Evolutionary conservation across 2,888 invertebrate genomes (phyloP), one percentile per base, ranked within the genome.

Genomic region (Lithophane socia): DNA sequence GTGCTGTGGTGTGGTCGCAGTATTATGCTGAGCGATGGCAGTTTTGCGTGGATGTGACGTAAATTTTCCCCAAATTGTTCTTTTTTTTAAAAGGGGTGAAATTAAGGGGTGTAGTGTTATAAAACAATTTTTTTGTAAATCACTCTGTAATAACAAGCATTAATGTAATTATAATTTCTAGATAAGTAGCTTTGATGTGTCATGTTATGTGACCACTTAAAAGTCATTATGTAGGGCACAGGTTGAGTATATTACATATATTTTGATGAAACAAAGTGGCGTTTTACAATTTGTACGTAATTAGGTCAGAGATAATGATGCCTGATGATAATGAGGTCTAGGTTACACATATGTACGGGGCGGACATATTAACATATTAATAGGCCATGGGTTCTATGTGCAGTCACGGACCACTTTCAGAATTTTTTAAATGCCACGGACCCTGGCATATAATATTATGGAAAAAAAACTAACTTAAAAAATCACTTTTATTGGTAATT

Each of bases 241-340:
- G 44, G n/a, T 52, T 47, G 12, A 16, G 10, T 52, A 9, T 49
- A 47, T 63, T 10, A 58, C 1, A 18, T 13, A 18, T 16, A 79
- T 13, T 47, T 24, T 44, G 10, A 29, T 16, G 21, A 60, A 29
- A 29, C 29, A 29, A 29, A 29, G 29, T 37, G 21, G 21, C 37
- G 12, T 37, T n/a, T 56, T 56, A 56, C n/a, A 73, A 49, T 49
- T 73, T n/a, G 18, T 56, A 54, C n/a, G 29, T 49, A 56, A 73
- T 73, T 80, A 64, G 63, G 56, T 58, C 18, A 80, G 47, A 52
- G 10, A 29, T 80, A 63, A 73, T 52, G 8, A 64, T 56, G 18
- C 5, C n/a, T 37, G 21, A 42, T 71, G 44, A 61, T 54, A 47
- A 47, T 61, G 12, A 76, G 2, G 8, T 21, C 10, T 16, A 21